Evolutionary conservation across 2,888 invertebrate species (phyloP).

Genomic region (Scaptomyza flava): DNA sequence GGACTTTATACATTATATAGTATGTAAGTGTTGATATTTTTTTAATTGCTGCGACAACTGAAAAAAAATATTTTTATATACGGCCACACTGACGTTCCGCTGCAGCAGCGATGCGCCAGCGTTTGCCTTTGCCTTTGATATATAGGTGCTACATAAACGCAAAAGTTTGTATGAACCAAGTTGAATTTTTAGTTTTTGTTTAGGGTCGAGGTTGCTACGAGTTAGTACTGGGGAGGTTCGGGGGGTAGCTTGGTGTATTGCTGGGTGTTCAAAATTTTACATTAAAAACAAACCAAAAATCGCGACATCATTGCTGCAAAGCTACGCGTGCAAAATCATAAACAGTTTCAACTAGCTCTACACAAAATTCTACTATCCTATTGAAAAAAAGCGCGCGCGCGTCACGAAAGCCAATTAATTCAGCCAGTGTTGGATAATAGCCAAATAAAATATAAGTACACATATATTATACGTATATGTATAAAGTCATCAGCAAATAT

Average conservation of each 20-base stretch:
- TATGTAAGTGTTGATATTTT: conserved; percentile 23
- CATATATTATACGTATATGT: conserved; percentile 15
- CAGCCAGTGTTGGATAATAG: conserved; percentile 31
- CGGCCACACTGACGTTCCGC: conserved; percentile 50
- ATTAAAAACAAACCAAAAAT: conserved; percentile 18
- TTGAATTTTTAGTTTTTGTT: conserved; percentile 27
- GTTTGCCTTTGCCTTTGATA: conserved; percentile 60
- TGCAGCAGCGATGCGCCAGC: conserved; percentile 50
- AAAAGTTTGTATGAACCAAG: conserved; percentile 83
- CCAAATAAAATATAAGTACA: conserved; percentile 11
- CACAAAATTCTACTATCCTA: conserved; percentile 32
- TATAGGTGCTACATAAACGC: conserved; percentile 82
- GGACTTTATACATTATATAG: conserved; percentile 58
- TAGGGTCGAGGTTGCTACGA: conserved; percentile 23
- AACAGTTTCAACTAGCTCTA: conserved; percentile 24
- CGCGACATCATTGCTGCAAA: conserved; percentile 44
- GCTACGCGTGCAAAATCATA: conserved; percentile 54
- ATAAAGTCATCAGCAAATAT: conserved; percentile 36
- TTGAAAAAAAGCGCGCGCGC: conserved; percentile 43
- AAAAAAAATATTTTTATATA: conserved; percentile 29
- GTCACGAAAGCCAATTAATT: conserved; percentile 64
- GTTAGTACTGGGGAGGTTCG: conserved; percentile 19
- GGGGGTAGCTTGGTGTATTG: conserved; percentile 25
- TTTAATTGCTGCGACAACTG: conserved; percentile 52
- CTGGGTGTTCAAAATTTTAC: conserved; percentile 38